Conservation (phyloP, 1,140 invertebrate species). For the Reticulitermes speratus region DNA sequence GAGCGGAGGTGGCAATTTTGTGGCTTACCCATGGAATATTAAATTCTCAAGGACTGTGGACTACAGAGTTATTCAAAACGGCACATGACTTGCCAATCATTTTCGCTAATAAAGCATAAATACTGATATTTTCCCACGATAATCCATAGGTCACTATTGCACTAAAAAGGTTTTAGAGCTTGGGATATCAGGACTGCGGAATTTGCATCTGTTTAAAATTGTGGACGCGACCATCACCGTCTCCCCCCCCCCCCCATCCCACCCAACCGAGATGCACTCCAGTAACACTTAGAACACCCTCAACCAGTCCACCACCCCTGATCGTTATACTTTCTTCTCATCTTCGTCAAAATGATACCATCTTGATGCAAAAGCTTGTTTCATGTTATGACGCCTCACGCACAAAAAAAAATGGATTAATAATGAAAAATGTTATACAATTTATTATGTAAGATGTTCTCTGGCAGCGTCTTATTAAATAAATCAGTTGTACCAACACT, state of each 20-base stretch:
- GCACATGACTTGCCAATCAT: too few species aligned
- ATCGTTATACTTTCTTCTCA: background rate
- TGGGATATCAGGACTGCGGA: background rate
- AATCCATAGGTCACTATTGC: background rate
- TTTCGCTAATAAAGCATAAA: too few species aligned
- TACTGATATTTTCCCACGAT: too few species aligned
- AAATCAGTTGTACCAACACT: slow-evolving; percentile 3
- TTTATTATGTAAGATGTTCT: background rate
- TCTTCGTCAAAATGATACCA: slow-evolving; percentile 12
- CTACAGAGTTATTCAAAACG: too few species aligned
- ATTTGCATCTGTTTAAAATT: slow-evolving; percentile 19
- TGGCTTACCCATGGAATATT: too few species aligned
- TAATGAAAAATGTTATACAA: background rate
- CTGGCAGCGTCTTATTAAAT: background rate
- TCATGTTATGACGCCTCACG: background rate
- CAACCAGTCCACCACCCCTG: background rate
- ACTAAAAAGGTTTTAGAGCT: background rate
- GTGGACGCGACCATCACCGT: background rate
- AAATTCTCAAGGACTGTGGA: too few species aligned
- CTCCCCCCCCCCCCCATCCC: too few species aligned
- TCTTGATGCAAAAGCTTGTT: background rate
- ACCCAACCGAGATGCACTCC: background rate
- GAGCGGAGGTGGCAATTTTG: too few species aligned
- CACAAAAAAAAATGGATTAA: background rate
- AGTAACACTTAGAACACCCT: background rate